Evolutionary conservation across 2,797 vertebrate genomes (phyloP), one percentile per base, ranked within the genome.

Genomic region (Varecia variegata): DNA sequence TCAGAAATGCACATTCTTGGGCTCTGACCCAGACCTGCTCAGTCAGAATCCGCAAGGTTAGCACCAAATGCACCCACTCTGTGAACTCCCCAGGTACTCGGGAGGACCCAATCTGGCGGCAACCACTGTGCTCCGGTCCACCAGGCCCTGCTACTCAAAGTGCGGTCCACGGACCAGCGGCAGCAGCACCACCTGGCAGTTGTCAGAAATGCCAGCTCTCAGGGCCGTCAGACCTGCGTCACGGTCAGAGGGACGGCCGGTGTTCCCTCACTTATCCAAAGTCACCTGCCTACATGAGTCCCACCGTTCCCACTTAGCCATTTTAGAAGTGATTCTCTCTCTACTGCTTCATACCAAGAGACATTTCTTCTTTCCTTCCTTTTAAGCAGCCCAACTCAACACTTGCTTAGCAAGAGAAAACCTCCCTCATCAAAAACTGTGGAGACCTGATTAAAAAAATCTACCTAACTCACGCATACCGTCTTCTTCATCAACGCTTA

Each of bases 221-320:
- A 8, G 52, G 38, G 45, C 10, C 14, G 15, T 17, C 30, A 7
- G 7, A 30, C n/a, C 32, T 0, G 23, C 73, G 1, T 6, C 1
- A 47, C 32, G 38, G 35, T 32, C 4, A 0, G 60, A 90, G 68
- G 73, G 20, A 60, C 10, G 50, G 62, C 20, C 12, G 45, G 5
- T 0, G 4, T 25, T 2, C 25, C 20, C 45, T 23, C 12, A 9
- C 25, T n/a, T n/a, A 67, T 7, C 7, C 5, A 1, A 23, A 43
- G 58, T 30, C 52, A 10, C 35, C 60, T 77, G 70, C 52, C 60
- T 17, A 7, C 32, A 9, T n/a, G 11, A 4, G 56, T 54, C 54
- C 65, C 7, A 1, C 43, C 27, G 21, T 56, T 32, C 77, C 58
- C 32, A 11, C 32, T 50, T 70, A 58, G 32, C 58, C 38, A 21